Percentiles rank a stretch among this genome's conserved stretches.
These are phyloP conservation scores for Meriones unguiculatus DNA, from an alignment of 2,113 vertebrate species.

Conservation along the genomic window DNA sequence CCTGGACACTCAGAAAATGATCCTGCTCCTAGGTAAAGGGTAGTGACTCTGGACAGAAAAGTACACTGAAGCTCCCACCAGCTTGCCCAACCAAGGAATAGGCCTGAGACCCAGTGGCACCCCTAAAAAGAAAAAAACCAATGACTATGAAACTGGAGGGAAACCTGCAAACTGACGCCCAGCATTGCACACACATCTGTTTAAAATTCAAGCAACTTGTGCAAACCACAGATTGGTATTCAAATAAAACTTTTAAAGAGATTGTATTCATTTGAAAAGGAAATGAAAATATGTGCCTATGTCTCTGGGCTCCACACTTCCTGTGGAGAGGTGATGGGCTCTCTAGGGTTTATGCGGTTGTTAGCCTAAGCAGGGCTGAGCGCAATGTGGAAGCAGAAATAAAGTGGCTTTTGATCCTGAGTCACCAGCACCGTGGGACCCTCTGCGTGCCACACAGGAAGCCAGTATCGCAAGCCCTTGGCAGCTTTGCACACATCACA, in stretches of 20 bases:
- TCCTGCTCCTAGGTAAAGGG: background rate
- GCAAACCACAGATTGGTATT: conserved; percentile 54
- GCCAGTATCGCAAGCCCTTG: conserved; percentile 36
- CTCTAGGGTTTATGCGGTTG: background rate
- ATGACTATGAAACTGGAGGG: background rate
- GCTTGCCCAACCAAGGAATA: background rate
- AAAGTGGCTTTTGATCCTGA: background rate
- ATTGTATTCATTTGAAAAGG: conserved; percentile 55
- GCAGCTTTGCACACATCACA: conserved; percentile 14
- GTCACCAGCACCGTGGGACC: conserved; percentile 20
- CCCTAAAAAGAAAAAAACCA: background rate
- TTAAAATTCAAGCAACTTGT: conserved; percentile 63
- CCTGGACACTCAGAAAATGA: background rate
- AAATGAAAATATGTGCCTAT: conserved; percentile 59
- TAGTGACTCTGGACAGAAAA: background rate
- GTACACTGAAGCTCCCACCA: background rate
- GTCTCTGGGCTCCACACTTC: conserved; percentile 27
- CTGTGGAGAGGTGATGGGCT: conserved; percentile 30
- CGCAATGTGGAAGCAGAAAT: conserved; percentile 41
- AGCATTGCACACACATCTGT: conserved; percentile 25
- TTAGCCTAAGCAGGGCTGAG: background rate
- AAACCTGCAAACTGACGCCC: background rate
- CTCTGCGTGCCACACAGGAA: conserved; percentile 17
- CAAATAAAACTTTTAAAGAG: conserved; percentile 67
- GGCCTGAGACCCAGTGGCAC: background rate